phyloP scores from a whole-genome alignment of 2,797 vertebrate genomes.

The Sebastes jordani region DNA sequence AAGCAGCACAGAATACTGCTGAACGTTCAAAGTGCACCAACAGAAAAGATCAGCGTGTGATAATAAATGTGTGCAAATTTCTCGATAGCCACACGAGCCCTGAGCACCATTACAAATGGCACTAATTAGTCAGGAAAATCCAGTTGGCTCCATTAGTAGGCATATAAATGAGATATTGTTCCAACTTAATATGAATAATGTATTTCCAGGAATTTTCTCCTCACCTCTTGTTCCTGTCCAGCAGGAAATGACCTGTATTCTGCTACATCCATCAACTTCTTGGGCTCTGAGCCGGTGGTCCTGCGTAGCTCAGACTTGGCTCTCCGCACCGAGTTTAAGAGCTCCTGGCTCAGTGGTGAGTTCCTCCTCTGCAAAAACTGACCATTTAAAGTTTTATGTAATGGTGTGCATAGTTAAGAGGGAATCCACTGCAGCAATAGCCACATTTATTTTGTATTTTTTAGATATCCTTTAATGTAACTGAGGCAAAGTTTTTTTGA shows the following conservation, averaged over 20 bases:
- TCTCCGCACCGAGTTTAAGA: slow-evolving; percentile 82
- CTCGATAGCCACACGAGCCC: background rate
- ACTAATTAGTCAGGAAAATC: background rate
- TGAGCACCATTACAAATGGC: background rate
- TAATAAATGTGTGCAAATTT: slow-evolving; percentile 20
- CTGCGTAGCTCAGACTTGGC: slow-evolving; percentile 74
- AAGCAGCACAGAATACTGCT: slow-evolving; percentile 18
- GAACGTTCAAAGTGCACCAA: slow-evolving; percentile 38
- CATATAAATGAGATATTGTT: slow-evolving; percentile 34
- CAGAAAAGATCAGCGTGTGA: background rate
- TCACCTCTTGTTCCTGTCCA: slow-evolving; percentile 54
- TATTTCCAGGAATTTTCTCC: slow-evolving; percentile 49
- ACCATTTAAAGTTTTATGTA: background rate
- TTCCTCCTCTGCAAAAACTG: slow-evolving; percentile 1
- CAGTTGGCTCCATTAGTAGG: background rate
- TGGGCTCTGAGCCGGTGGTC: slow-evolving; percentile 85
- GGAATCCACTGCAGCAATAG: background rate
- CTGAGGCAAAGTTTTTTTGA: background rate
- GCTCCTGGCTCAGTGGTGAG: slow-evolving; percentile 85
- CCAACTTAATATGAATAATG: slow-evolving; percentile 32
- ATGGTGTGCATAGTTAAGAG: background rate
- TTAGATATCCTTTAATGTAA: background rate
- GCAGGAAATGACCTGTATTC: slow-evolving; percentile 86
- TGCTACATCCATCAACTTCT: slow-evolving; percentile 86
- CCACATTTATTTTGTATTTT: background rate